Evolutionary conservation across 2,888 invertebrate species (phyloP).

Genomic region (Melitaea athalia): DNA sequence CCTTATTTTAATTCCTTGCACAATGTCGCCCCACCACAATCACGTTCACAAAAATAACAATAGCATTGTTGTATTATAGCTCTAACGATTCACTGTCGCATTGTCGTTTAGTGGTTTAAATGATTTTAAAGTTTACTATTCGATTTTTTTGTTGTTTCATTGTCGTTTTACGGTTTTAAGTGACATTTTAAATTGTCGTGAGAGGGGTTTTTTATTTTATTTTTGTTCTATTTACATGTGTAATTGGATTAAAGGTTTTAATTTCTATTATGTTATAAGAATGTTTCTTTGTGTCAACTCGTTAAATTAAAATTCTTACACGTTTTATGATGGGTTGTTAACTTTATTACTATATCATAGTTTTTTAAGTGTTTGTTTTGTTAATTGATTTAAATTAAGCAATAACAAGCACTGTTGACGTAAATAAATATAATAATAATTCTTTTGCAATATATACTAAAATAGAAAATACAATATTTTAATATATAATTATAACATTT

Average conservation of each 20-base stretch:
- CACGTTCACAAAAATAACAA: conserved; percentile 43
- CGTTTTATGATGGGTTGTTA: neutral
- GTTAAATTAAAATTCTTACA: neutral
- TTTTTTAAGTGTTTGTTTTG: too few relatives aligned
- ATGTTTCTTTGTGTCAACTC: neutral
- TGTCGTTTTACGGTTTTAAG: conserved; percentile 8
- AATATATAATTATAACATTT: too few relatives aligned
- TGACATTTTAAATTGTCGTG: conserved; percentile 4
- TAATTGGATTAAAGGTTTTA: neutral
- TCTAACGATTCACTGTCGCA: conserved; percentile 11
- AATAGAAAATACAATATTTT: too few relatives aligned
- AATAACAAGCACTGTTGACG: too few relatives aligned
- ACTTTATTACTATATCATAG: too few relatives aligned
- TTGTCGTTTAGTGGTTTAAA: conserved; percentile 13
- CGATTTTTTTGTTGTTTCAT: conserved; percentile 5
- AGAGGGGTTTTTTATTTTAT: neutral
- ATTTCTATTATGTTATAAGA: neutral
- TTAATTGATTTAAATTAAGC: too few relatives aligned
- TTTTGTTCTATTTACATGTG: neutral
- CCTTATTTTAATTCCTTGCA: conserved; percentile 42
- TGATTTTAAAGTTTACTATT: conserved; percentile 11
- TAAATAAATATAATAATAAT: too few relatives aligned
- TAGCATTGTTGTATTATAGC: conserved; percentile 11
- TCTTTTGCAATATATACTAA: too few relatives aligned
- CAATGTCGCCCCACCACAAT: conserved; percentile 57